These are phyloP conservation scores for Pseudorhombus dupliciocellatus DNA, from an alignment of 2,113 vertebrate species.

Conservation along the genomic window DNA sequence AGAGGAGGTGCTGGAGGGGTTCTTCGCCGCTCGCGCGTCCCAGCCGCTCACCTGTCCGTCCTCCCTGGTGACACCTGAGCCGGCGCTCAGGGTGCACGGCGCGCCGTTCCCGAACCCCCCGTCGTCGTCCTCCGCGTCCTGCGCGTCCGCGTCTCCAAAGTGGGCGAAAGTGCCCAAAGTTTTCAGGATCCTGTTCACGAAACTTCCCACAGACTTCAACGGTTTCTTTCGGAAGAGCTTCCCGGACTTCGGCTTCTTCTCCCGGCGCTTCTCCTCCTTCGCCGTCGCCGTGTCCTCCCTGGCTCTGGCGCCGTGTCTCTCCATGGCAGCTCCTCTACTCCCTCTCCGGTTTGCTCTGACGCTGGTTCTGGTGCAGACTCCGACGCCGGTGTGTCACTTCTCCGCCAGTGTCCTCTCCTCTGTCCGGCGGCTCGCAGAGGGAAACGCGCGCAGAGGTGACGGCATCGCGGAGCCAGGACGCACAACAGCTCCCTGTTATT, in stretches of 20 bases:
- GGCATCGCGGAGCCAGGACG: slow-evolving; percentile 57
- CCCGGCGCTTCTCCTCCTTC: slow-evolving; percentile 71
- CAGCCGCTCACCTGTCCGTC: slow-evolving; percentile 39
- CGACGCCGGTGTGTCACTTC: slow-evolving; percentile 46
- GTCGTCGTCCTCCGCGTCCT: slow-evolving; percentile 81
- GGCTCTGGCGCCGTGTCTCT: slow-evolving; percentile 38
- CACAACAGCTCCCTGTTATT: slow-evolving; percentile 45
- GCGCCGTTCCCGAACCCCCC: slow-evolving; percentile 75
- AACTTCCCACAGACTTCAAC: slow-evolving; percentile 84
- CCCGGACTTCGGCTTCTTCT: slow-evolving; percentile 73
- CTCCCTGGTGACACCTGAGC: slow-evolving; percentile 58
- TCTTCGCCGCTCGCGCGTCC: slow-evolving; percentile 53
- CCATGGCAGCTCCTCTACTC: slow-evolving; percentile 49
- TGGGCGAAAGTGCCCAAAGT: slow-evolving; percentile 83
- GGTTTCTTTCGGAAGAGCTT: slow-evolving; percentile 81
- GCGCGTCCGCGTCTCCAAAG: slow-evolving; percentile 74
- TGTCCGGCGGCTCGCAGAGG: slow-evolving; percentile 36
- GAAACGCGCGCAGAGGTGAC: slow-evolving; percentile 56
- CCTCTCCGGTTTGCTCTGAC: slow-evolving; percentile 1
- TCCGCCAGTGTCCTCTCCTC: slow-evolving; percentile 44
- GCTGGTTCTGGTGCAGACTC: slow-evolving; percentile 24
- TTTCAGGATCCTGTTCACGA: slow-evolving; percentile 83
- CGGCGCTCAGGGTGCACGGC: slow-evolving; percentile 74
- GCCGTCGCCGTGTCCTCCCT: slow-evolving; percentile 48
- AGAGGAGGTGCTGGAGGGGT: slow-evolving; percentile 50